These are phyloP conservation scores for Spialia ferax DNA, from an alignment of 2,888 invertebrate genomes.

Conservation along the genomic window DNA sequence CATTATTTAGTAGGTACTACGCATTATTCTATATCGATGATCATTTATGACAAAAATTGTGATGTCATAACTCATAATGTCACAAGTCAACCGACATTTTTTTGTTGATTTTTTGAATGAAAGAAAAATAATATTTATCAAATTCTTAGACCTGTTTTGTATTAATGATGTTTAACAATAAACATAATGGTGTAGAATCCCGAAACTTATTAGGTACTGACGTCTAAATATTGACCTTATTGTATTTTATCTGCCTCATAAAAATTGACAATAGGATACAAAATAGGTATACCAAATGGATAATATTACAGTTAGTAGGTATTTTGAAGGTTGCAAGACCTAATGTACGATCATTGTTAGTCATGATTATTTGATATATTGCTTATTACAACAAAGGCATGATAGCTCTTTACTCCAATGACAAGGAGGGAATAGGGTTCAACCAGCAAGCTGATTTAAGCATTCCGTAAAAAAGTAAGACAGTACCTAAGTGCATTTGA, in stretches of 20 bases:
- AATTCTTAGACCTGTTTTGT: too few species aligned
- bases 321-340: not conserved
- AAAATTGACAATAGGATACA: not conserved
- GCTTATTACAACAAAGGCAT: not conserved
- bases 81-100: too few species aligned
- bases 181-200: too few species aligned
- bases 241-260: conserved; percentile 1
- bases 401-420: not conserved
- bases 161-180: too few species aligned
- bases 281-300: not conserved
- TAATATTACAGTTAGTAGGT: not conserved
- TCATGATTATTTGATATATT: not conserved
- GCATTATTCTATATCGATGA: too few species aligned
- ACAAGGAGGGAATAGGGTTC: conserved; percentile 36
- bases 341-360: not conserved
- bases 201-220: too few species aligned
- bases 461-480: conserved; percentile 55
- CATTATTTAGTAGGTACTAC: too few species aligned
- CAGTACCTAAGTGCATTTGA: conserved; percentile 95
- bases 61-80: too few species aligned
- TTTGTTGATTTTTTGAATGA: too few species aligned
- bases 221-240: not conserved
- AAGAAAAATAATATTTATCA: too few species aligned
- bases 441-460: conserved; percentile 62
- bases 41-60: too few species aligned